A percentile compares a stretch with the other conserved stretches of the same genome.
Evolutionary conservation across 1,140 invertebrate genomes (phyloP).

Genomic region (Cydia splendana): DNA sequence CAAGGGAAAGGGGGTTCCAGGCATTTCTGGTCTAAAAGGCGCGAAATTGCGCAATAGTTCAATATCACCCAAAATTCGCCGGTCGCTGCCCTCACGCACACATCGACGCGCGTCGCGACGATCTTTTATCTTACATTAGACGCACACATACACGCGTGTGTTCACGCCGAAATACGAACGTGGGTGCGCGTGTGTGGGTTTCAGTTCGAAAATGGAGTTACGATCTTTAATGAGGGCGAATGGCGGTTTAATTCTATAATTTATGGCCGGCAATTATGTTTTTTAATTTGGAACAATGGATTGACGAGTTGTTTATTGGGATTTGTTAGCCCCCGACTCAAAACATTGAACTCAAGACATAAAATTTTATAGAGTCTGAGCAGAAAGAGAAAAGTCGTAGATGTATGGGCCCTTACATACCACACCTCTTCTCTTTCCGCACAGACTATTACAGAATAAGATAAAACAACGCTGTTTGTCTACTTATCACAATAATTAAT

Average conservation of each 20-base stretch:
- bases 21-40: constrained; percentile 10
- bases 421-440: no score
- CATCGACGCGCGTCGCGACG: constrained; percentile 43
- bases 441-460: no score
- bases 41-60: constrained; percentile 37
- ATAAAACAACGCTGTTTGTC: no score
- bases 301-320: constrained; percentile 11
- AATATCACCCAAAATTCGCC: constrained; percentile 36
- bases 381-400: no score
- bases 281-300: constrained; percentile 27
- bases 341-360: background rate
- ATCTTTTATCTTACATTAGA: constrained; percentile 32
- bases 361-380: no score
- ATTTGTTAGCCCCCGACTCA: background rate
- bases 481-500: no score
- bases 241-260: constrained; percentile 24
- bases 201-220: constrained; percentile 28
- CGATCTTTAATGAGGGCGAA: constrained; percentile 26
- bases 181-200: constrained; percentile 5
- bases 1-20: constrained; percentile 13
- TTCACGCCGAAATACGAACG: constrained; percentile 3
- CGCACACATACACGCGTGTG: background rate
- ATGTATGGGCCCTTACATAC: no score
- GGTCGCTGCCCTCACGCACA: constrained; percentile 39
- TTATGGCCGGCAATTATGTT: constrained; percentile 21